phyloP scores from a whole-genome alignment of 92 coral and sea anemone species.

The Epizoanthus illoricatus region DNA sequence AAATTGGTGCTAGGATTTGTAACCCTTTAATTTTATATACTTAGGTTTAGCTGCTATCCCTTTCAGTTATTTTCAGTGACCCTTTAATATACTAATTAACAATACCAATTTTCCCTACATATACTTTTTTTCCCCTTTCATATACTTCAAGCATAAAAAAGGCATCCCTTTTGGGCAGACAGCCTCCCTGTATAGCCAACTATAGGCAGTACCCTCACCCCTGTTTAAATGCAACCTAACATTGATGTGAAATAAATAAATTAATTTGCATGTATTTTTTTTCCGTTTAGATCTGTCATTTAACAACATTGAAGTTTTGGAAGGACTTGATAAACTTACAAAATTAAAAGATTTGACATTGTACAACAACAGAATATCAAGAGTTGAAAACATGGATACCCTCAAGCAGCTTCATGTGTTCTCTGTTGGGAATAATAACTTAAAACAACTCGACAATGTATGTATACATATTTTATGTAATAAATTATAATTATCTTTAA shows the following conservation, averaged over 20 bases:
- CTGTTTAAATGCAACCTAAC: too few species aligned
- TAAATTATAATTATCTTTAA: neutral
- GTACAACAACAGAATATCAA: constrained; percentile 93
- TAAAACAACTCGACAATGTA: constrained; percentile 95
- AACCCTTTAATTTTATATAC: too few species aligned
- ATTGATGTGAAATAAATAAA: neutral
- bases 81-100: too few species aligned
- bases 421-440: constrained; percentile 91
- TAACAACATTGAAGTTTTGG: constrained; percentile 95
- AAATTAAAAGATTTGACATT: constrained; percentile 89
- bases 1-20: too few species aligned
- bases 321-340: constrained; percentile 87
- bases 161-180: too few species aligned
- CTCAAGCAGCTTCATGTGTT: constrained; percentile 85
- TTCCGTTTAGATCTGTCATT: constrained; percentile 83
- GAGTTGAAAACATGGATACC: constrained; percentile 91
- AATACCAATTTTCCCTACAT: too few species aligned
- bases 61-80: too few species aligned
- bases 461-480: constrained; percentile 6
- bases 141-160: too few species aligned
- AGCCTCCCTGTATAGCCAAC: too few species aligned
- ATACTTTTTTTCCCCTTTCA: too few species aligned
- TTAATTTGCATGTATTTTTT: neutral
- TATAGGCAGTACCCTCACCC: too few species aligned
- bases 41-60: too few species aligned